Evolutionary conservation across 2,113 vertebrate species (phyloP).

Genomic region (Patagioenas fasciata): DNA sequence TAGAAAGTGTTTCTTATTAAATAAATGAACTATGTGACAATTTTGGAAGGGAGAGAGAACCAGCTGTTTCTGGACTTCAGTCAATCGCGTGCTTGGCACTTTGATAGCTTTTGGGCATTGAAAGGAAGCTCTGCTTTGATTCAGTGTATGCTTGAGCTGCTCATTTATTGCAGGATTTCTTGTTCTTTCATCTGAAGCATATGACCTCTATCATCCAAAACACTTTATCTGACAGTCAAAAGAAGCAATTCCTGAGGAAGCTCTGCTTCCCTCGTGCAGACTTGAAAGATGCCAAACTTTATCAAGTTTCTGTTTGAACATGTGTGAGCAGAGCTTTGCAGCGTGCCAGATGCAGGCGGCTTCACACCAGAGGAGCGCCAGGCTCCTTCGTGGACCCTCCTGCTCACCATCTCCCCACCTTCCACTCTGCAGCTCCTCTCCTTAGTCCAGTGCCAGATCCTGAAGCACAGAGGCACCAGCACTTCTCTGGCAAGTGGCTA

Average conservation of each 20-base stretch:
- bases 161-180: slow-evolving; percentile 8
- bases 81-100: neutral
- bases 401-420: neutral
- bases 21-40: neutral
- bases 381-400: neutral
- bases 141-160: neutral
- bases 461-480: neutral
- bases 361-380: neutral
- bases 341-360: neutral
- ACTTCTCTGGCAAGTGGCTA: neutral
- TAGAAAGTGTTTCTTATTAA: neutral
- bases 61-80: neutral
- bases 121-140: slow-evolving; percentile 16
- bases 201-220: neutral
- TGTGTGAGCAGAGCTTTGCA: neutral
- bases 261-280: neutral
- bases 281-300: neutral
- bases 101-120: neutral
- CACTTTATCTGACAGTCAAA: neutral
- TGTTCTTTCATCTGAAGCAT: slow-evolving; percentile 8
- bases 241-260: neutral
- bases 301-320: slow-evolving; percentile 4
- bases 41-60: neutral
- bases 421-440: neutral
- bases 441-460: neutral